Evolutionary conservation across 2,113 vertebrate species (phyloP), one percentile per base, ranked within the genome.

Genomic region (Gavia stellata): DNA sequence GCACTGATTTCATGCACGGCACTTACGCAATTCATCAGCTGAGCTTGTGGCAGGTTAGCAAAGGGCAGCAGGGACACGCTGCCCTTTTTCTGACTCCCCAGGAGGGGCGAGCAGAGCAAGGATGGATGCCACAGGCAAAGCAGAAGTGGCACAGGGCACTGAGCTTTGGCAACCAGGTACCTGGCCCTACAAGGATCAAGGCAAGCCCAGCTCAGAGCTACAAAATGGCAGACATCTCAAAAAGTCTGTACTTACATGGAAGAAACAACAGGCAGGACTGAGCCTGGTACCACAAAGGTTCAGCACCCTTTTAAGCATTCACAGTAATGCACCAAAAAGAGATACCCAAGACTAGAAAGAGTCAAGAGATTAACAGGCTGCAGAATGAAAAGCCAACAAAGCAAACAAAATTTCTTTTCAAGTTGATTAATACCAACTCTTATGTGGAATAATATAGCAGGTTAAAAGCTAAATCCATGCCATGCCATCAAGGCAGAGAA

Each of bases 181-280:
- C 74, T 10, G 2, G 24, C 10, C 26, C 40, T 31, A 29, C 5
- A 25, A 61, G 20, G 25, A 89, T 11, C 21, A 24, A 40, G 36
- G 40, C 10, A 63, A 87, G 61, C 18, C 24, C 19, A n/a, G 31
- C 9, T 47, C 15, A 52, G 44, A 81, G 49, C 18, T 56, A 36
- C 14, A 17, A 45, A 82, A 65, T 1, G 15, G 21, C 24, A 87
- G 10, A 3, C 9, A 68, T 21, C 65, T 56, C 53, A 17, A 44
- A 3, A 81, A 83, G 26, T 36, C 0, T 0, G 15, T 33, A 59
- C 14, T 38, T 23, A 14, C 3, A 19, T 0, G 2, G 36, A 67
- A 71, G 34, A 58, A 87, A 74, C 33, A 49, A 40, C 11, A 62
- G 44, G 34, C 45, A 77, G n/a, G 20, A 68, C 25, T 7, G 29